phyloP scores from a whole-genome alignment of 1,140 invertebrate species.

The Drosophila kepulauana region DNA sequence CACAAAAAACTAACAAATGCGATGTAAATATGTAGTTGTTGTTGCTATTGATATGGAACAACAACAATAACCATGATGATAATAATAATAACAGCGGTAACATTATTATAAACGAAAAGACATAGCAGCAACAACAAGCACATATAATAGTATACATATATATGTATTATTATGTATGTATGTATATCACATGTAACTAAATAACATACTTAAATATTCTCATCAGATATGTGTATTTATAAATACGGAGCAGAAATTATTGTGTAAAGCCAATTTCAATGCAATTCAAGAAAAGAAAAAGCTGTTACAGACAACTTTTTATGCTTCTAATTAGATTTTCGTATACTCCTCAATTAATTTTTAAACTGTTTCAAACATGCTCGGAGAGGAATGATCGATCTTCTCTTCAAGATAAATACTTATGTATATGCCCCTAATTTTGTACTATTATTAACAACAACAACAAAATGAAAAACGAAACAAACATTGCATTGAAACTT shows the following conservation, averaged over 20 bases:
- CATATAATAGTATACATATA: slow-evolving; percentile 47
- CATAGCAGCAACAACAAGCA: slow-evolving; percentile 53
- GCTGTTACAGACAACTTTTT: neutral
- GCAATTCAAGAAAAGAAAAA: neutral
- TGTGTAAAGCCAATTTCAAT: slow-evolving; percentile 1
- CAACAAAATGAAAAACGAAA: neutral
- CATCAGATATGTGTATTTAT: slow-evolving; percentile 27
- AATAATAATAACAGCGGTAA: slow-evolving; percentile 24
- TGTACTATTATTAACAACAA: slow-evolving; percentile 13
- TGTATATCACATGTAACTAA: slow-evolving; percentile 16
- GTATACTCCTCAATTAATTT: slow-evolving; percentile 15
- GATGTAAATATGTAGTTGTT: slow-evolving; percentile 79
- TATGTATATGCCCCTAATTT: slow-evolving; percentile 1
- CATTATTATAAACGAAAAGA: slow-evolving; percentile 16
- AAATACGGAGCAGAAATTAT: slow-evolving; percentile 20
- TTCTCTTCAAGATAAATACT: slow-evolving; percentile 22
- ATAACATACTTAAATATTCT: slow-evolving; percentile 31
- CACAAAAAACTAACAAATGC: slow-evolving; percentile 71
- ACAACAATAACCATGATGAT: slow-evolving; percentile 37
- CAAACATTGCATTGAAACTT: slow-evolving; percentile 21
- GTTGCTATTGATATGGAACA: slow-evolving; percentile 56
- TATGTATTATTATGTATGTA: slow-evolving; percentile 15
- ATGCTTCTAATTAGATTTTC: neutral
- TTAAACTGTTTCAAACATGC: slow-evolving; percentile 26
- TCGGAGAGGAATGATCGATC: slow-evolving; percentile 8